Base-by-base conservation (phyloP, 2,888 invertebrate genomes). In the Drosophila siamana region DNA sequence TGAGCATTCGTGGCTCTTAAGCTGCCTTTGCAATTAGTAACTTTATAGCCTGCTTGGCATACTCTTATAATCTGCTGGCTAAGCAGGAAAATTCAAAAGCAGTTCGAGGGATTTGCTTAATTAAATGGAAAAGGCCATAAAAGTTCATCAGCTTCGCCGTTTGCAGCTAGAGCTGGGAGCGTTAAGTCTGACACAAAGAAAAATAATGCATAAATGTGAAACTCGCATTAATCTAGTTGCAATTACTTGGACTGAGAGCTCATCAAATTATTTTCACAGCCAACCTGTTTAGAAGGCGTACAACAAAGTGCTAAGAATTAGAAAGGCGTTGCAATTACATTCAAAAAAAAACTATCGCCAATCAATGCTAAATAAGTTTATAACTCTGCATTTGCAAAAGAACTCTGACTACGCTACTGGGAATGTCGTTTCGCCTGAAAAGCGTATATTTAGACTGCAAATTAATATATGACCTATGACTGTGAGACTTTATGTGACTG, bases 21-120 rank as follows among this genome's bases (percentile, higher is more conserved):
- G 66, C 71, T 72, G 52, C 47, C 50, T 70, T 16, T 33, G 38
- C 19, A 38, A n/a, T 33, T 43, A 67, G 81, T 51, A 81, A 79
- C 63, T 43, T 30, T 46, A 79, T 78, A 66, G 52, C 66, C 11
- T 33, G 19, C 16, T 74, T 61, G 70, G 62, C 59, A 81, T 74
- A 40, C n/a, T n/a, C n/a, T n/a, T 33, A 5, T 40, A 60, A 79
- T 80, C 69, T 44, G 19, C 7, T 11, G 28, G 16, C n/a, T 7
- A 19, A n/a, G 28, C 11, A 2, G 38, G 9, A 36, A 40, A 41
- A 41, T 19, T n/a, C 41, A 41, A 19, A 52, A 46, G 51, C 28
- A 43, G 41, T 8, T 13, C 16, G 2, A 51, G 11, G 13, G 2
- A 51, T 30, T 48, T 16, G 44, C 36, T 59, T 75, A 70, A 74